Percentiles rank a stretch among this genome's conserved stretches.
Conservation (phyloP, 2,797 vertebrate genomes). For the Argentina silus region DNA sequence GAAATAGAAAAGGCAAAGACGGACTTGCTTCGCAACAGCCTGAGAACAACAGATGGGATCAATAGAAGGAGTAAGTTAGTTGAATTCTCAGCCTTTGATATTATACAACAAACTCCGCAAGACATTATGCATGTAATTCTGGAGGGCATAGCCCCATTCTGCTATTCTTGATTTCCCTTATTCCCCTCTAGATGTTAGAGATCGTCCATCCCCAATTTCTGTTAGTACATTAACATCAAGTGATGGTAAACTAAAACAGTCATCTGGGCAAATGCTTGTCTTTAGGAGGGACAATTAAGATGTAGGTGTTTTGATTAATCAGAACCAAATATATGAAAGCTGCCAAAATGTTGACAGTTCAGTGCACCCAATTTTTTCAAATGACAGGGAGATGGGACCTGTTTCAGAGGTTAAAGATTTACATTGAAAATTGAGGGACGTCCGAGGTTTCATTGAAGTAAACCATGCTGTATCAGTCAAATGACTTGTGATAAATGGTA, state of each 20-base stretch:
- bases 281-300: too few species aligned
- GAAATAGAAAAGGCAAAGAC: slow-evolving; percentile 24
- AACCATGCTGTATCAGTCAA: slow-evolving; percentile 40
- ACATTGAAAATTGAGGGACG: slow-evolving; percentile 35
- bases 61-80: slow-evolving; percentile 22
- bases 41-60: slow-evolving; percentile 22
- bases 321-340: too few species aligned
- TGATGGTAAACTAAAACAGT: too few species aligned
- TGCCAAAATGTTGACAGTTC: too few species aligned
- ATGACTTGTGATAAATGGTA: slow-evolving; percentile 43
- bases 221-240: too few species aligned
- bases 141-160: slow-evolving; percentile 32
- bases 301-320: too few species aligned
- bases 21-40: too few species aligned
- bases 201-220: too few species aligned
- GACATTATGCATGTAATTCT: slow-evolving; percentile 31
- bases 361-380: slow-evolving; percentile 29
- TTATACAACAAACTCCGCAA: slow-evolving; percentile 28
- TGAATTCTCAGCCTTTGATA: slow-evolving; percentile 23
- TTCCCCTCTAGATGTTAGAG: too few species aligned
- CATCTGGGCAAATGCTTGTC: too few species aligned
- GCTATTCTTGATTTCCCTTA: too few species aligned
- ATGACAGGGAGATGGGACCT: slow-evolving; percentile 40
- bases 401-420: slow-evolving; percentile 37
- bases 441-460: slow-evolving; percentile 23